A percentile compares a stretch with the other conserved stretches of the same genome.
Evolutionary conservation across 1,140 invertebrate species (phyloP).

Genomic region (Plutomurus gul): DNA sequence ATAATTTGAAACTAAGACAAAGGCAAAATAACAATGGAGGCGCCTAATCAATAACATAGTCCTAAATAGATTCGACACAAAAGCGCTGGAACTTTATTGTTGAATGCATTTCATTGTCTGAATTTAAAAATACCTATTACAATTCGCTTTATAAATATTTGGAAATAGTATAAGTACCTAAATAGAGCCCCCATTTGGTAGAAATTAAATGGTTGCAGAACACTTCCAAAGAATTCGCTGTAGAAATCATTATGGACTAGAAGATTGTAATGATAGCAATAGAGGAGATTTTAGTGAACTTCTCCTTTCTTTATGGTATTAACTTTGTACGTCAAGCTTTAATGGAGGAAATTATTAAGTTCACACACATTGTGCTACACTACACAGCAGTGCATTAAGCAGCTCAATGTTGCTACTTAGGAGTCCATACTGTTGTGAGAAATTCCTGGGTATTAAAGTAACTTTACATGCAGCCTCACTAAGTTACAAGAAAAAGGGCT

Average conservation of each 20-base stretch:
- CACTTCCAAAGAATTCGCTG: neutral
- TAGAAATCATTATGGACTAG: neutral
- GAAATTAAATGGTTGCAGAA: neutral
- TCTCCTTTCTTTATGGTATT: neutral
- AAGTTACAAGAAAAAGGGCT: neutral
- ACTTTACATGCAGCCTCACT: neutral
- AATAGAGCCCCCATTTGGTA: too few species aligned
- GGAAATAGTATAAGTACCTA: too few species aligned
- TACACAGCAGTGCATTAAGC: too few species aligned
- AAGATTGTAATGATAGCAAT: neutral
- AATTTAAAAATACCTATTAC: too few species aligned
- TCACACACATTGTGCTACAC: neutral
- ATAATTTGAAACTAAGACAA: too few species aligned
- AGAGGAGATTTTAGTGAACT: constrained; percentile 1
- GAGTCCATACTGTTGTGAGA: neutral
- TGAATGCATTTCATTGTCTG: too few species aligned
- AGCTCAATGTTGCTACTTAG: neutral
- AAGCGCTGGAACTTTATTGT: too few species aligned
- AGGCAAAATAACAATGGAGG: too few species aligned
- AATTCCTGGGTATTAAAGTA: neutral
- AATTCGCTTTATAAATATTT: too few species aligned
- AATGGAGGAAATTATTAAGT: constrained; percentile 2
- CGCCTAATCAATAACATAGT: too few species aligned
- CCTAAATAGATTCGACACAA: too few species aligned
- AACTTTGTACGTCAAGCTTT: constrained; percentile 6